Evolutionary conservation across 2,113 vertebrate species (phyloP).

Genomic region (Zapornia atra): DNA sequence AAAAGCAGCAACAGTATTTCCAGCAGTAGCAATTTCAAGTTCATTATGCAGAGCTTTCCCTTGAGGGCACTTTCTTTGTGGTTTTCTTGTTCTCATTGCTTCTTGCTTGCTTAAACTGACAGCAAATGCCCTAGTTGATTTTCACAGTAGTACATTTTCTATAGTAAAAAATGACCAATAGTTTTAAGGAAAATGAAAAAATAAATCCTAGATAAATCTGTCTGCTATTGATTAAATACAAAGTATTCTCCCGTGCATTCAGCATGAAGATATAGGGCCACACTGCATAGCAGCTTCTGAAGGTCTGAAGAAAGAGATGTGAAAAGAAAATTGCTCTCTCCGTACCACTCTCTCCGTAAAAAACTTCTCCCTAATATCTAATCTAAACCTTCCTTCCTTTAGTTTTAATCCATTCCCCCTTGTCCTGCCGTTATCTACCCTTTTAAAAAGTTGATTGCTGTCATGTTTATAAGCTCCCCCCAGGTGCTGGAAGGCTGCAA

Average conservation of each 20-base stretch:
- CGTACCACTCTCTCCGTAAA: no score
- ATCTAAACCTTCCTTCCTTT: no score
- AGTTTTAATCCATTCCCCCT: no score
- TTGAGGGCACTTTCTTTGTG: conserved; percentile 49
- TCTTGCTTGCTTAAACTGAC: conserved; percentile 63
- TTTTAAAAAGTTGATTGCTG: no score
- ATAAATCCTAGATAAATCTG: neutral
- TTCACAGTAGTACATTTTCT: conserved; percentile 50
- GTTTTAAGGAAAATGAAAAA: conserved; percentile 18
- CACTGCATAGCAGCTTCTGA: neutral
- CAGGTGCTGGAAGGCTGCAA: no score
- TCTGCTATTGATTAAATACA: conserved; percentile 36
- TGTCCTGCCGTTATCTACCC: no score
- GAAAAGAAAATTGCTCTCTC: neutral
- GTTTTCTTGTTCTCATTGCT: conserved; percentile 55
- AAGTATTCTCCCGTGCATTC: neutral
- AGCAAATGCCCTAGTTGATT: conserved; percentile 44
- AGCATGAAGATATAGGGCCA: neutral
- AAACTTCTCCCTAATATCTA: no score
- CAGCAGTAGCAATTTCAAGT: conserved; percentile 62
- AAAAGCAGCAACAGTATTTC: conserved; percentile 45
- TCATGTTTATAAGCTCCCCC: no score
- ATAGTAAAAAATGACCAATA: conserved; percentile 35
- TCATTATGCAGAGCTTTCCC: conserved; percentile 64
- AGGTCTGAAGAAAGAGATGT: neutral